Evolutionary conservation across 2,888 invertebrate genomes (phyloP).

Genomic region (Meloe dianella): DNA sequence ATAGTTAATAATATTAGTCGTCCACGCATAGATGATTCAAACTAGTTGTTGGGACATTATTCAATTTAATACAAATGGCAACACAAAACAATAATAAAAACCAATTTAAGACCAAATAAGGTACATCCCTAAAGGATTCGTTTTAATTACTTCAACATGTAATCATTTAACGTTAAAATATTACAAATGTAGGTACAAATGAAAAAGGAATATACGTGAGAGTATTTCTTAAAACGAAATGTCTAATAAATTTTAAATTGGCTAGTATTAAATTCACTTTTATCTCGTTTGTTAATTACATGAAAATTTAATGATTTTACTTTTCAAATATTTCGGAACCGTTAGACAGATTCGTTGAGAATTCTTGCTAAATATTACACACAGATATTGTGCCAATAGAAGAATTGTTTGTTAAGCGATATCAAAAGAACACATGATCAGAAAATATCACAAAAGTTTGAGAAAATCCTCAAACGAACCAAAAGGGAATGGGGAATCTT

Average conservation of each 20-base stretch:
- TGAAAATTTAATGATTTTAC: no score
- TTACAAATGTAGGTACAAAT: neutral
- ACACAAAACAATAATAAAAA: neutral
- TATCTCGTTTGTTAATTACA: no score
- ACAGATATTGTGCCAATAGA: neutral
- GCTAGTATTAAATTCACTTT: no score
- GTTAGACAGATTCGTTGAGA: no score
- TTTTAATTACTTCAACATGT: neutral
- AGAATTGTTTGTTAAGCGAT: neutral
- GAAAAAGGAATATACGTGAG: no score
- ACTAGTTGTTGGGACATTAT: neutral
- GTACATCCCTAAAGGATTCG: neutral
- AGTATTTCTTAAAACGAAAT: no score
- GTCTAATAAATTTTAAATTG: no score
- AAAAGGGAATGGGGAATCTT: conserved; percentile 31
- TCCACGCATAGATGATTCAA: neutral
- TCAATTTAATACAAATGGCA: neutral
- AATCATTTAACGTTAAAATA: neutral
- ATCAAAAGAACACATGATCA: neutral
- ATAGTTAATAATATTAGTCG: neutral
- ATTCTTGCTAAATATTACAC: neutral
- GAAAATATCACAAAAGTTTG: conserved; percentile 16
- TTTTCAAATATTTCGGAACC: no score
- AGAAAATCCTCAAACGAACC: conserved; percentile 28
- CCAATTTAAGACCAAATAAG: neutral